Conservation (phyloP, 2,888 invertebrate genomes). For the Drosophila hawaiiensis region DNA sequence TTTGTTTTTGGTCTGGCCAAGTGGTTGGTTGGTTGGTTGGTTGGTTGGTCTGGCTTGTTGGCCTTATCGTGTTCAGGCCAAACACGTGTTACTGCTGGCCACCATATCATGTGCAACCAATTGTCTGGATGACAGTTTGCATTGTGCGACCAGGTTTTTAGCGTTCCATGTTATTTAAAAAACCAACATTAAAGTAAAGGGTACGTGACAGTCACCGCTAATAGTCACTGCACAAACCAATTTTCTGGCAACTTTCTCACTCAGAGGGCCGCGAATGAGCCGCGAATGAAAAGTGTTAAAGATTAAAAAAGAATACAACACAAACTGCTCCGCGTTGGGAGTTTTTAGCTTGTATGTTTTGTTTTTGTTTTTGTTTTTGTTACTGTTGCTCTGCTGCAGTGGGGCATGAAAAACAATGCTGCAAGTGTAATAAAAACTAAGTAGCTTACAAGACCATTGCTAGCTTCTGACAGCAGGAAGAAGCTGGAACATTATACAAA, state of each 20-base stretch:
- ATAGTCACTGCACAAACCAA: conserved; percentile 22
- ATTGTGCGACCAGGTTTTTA: conserved; percentile 55
- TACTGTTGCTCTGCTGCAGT: conserved; percentile 27
- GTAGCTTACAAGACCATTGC: conserved; percentile 79
- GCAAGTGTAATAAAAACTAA: conserved; percentile 80
- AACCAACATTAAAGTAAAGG: conserved; percentile 39
- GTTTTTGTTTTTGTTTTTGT: neutral
- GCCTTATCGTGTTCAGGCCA: conserved; percentile 65
- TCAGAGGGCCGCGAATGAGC: conserved; percentile 45
- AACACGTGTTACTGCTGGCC: conserved; percentile 56
- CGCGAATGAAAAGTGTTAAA: conserved; percentile 20
- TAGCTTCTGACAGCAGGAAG: conserved; percentile 14
- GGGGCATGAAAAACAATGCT: conserved; percentile 76
- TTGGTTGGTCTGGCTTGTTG: conserved; percentile 20
- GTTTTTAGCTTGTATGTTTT: conserved; percentile 8
- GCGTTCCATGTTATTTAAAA: conserved; percentile 41
- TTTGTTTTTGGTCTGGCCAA: conserved; percentile 26
- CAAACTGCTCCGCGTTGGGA: conserved; percentile 21
- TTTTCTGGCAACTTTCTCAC: conserved; percentile 51
- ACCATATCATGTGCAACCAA: conserved; percentile 28
- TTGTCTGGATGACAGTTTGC: conserved; percentile 17
- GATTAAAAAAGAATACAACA: conserved; percentile 12
- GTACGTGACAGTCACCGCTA: conserved; percentile 20
- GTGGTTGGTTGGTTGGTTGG: conserved; percentile 4
- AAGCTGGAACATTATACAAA: conserved; percentile 72